phyloP scores from a whole-genome alignment of 2,113 vertebrate species.

The Atrichornis clamosus region DNA sequence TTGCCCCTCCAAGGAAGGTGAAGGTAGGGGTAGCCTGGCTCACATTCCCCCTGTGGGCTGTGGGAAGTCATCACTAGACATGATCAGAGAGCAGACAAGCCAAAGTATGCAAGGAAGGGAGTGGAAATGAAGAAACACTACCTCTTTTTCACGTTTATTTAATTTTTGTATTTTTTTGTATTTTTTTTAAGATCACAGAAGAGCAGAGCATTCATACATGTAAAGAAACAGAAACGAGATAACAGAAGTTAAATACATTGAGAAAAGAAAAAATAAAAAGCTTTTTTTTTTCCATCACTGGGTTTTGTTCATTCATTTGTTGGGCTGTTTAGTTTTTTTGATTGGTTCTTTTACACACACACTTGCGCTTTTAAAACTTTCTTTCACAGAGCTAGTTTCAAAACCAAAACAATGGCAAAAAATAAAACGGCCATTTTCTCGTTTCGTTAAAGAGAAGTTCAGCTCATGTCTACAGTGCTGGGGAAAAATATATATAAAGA shows the following conservation, averaged over 20 bases:
- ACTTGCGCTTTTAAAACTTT: slow-evolving; percentile 65
- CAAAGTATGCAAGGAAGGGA: background rate
- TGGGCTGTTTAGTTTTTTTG: background rate
- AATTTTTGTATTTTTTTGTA: slow-evolving; percentile 72
- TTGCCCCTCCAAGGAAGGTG: background rate
- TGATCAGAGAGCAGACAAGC: background rate
- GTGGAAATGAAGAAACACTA: slow-evolving; percentile 56
- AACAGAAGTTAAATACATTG: slow-evolving; percentile 82
- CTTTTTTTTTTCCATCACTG: slow-evolving; percentile 23
- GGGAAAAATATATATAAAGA: slow-evolving; percentile 78
- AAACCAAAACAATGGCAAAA: slow-evolving; percentile 69
- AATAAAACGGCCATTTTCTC: slow-evolving; percentile 71
- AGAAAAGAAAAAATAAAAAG: slow-evolving; percentile 74
- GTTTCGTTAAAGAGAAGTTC: slow-evolving; percentile 73
- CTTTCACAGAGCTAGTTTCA: slow-evolving; percentile 73
- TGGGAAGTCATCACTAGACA: background rate
- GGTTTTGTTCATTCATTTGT: slow-evolving; percentile 22
- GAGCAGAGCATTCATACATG: slow-evolving; percentile 83
- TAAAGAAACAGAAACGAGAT: slow-evolving; percentile 80
- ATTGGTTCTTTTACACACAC: slow-evolving; percentile 59
- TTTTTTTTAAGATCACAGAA: slow-evolving; percentile 81
- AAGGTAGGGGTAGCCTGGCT: background rate
- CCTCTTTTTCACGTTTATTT: slow-evolving; percentile 79
- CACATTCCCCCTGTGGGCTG: fast-evolving
- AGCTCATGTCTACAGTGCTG: slow-evolving; percentile 78